A percentile compares a stretch with the other conserved stretches of the same genome.
These are phyloP conservation scores for Oryctes rhinoceros DNA, from an alignment of 1,140 invertebrate species.

Conservation along the genomic window DNA sequence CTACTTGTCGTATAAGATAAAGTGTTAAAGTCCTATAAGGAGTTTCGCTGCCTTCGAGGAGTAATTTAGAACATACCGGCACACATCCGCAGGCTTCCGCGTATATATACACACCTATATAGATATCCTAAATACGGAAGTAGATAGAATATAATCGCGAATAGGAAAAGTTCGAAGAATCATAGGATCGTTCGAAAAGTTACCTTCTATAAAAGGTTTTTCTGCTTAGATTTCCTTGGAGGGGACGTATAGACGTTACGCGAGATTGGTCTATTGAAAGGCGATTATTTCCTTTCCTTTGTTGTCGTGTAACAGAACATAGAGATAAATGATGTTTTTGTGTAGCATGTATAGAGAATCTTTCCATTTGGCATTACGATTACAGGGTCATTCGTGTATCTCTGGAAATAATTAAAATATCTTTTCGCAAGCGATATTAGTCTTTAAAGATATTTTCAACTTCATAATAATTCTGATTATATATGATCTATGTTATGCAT, in stretches of 20 bases:
- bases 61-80: background rate
- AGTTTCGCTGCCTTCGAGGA: background rate
- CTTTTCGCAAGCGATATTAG: too few species aligned
- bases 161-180: conserved; percentile 24
- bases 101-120: background rate
- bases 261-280: background rate
- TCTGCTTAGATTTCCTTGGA: conserved; percentile 4
- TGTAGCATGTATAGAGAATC: too few species aligned
- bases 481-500: too few species aligned
- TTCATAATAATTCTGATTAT: too few species aligned
- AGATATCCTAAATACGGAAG: background rate
- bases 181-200: conserved; percentile 8
- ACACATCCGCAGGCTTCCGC: background rate
- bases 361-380: too few species aligned
- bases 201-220: conserved; percentile 8
- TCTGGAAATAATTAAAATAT: too few species aligned
- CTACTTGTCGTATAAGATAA: background rate
- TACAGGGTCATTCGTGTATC: too few species aligned
- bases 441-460: too few species aligned
- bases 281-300: too few species aligned
- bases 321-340: too few species aligned
- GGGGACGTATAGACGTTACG: background rate
- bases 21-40: conserved; percentile 1
- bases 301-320: too few species aligned
- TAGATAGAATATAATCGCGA: conserved; percentile 7